A percentile compares a stretch with the other conserved stretches of the same genome.
These are phyloP conservation scores for Nephrotoma flavescens DNA, from an alignment of 2,888 invertebrate genomes.

Conservation along the genomic window DNA sequence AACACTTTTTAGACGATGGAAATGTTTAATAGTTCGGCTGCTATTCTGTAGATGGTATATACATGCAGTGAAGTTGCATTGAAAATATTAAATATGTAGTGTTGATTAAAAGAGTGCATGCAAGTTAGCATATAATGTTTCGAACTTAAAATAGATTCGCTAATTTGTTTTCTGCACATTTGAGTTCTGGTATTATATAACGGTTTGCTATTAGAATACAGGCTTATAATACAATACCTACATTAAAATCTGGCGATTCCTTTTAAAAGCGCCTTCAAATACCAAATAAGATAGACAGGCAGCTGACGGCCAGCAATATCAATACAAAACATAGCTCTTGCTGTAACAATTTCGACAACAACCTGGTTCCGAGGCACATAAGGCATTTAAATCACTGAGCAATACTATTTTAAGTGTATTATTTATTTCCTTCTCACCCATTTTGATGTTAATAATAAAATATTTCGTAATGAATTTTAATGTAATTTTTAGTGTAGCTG, in stretches of 20 bases:
- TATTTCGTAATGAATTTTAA: background rate
- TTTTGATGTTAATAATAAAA: background rate
- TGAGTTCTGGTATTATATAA: slow-evolving; percentile 86
- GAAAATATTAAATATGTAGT: too few relatives aligned
- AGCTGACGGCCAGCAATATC: slow-evolving; percentile 76
- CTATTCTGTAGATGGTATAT: too few relatives aligned
- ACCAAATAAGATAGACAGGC: slow-evolving; percentile 75
- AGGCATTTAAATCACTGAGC: slow-evolving; percentile 53
- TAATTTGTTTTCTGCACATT: slow-evolving; percentile 55
- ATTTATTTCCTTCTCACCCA: background rate
- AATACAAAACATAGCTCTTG: slow-evolving; percentile 71
- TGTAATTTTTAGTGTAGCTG: background rate
- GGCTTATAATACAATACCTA: slow-evolving; percentile 72
- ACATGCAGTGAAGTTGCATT: too few relatives aligned
- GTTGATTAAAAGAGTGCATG: too few relatives aligned
- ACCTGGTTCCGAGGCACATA: slow-evolving; percentile 79
- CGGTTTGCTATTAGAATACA: slow-evolving; percentile 70
- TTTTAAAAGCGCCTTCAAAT: slow-evolving; percentile 90
- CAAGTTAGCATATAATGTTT: too few relatives aligned
- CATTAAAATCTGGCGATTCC: slow-evolving; percentile 77
- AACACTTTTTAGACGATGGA: too few relatives aligned
- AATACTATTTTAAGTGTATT: slow-evolving; percentile 26
- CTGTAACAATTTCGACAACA: slow-evolving; percentile 69
- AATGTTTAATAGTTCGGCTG: too few relatives aligned
- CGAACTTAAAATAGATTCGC: too few relatives aligned